Conservation (phyloP, 2,113 vertebrate species). For the Peromyscus leucopus region DNA sequence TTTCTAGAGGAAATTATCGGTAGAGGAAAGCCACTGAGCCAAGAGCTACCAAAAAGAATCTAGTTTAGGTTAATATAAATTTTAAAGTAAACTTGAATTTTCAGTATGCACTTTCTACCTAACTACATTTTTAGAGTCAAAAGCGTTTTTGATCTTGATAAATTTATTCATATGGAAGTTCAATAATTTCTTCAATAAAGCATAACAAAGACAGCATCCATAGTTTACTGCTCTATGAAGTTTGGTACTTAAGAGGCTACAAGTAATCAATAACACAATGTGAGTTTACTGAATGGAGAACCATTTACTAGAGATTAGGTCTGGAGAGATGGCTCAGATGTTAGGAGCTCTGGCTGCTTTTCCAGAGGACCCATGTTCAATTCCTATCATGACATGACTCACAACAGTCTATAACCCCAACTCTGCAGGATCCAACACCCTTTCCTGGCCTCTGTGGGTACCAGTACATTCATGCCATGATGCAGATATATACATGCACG, state of each 20-base stretch:
- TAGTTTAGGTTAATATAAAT: neutral
- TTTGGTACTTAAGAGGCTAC: neutral
- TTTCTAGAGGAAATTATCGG: neutral
- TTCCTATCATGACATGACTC: neutral
- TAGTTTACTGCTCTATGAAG: neutral
- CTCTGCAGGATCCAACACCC: neutral
- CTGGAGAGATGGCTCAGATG: neutral
- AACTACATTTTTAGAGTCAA: neutral
- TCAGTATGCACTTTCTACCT: neutral
- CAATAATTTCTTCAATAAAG: neutral
- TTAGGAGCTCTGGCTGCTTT: neutral
- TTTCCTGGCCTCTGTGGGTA: neutral
- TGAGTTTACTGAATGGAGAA: neutral
- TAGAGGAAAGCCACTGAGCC: neutral
- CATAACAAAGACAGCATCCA: neutral
- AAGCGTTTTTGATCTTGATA: neutral
- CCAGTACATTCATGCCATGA: neutral
- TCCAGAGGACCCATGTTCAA: neutral
- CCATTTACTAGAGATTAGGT: neutral
- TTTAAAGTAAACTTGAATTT: neutral
- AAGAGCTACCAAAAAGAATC: neutral
- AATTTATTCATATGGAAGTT: neutral
- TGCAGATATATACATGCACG: neutral
- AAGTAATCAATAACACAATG: neutral
- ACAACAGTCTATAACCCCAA: neutral